These are phyloP conservation scores for Melanotaenia parkinsoni DNA, from an alignment of 2,797 vertebrate species.

Conservation along the genomic window DNA sequence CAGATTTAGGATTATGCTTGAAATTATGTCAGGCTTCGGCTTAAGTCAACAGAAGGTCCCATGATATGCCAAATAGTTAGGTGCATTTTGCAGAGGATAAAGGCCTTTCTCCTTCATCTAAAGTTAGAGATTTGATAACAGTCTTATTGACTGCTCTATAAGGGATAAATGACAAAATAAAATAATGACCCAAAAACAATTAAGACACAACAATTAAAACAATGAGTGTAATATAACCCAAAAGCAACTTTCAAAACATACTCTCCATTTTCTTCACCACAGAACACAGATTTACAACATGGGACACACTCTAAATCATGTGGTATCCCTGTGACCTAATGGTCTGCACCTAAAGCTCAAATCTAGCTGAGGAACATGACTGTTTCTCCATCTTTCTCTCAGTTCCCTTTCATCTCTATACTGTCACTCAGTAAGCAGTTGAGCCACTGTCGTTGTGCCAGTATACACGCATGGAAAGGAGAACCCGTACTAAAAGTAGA, in stretches of 20 bases:
- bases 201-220: no score
- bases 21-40: neutral
- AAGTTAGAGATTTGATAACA: neutral
- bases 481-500: no score
- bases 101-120: neutral
- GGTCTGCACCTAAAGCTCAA: no score
- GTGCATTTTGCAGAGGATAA: neutral
- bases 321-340: no score
- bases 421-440: neutral
- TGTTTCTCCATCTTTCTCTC: neutral
- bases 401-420: neutral
- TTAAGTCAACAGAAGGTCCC: neutral
- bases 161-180: neutral
- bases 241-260: neutral
- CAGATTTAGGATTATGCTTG: neutral
- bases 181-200: no score
- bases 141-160: neutral
- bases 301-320: no score
- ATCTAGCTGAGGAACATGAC: no score
- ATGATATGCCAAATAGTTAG: neutral
- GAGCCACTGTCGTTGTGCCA: neutral
- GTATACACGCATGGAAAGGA: no score
- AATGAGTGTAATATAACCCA: neutral
- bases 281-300: no score
- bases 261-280: no score